Conservation (phyloP, 2,797 vertebrate species). For the Chloroceryle inda region DNA sequence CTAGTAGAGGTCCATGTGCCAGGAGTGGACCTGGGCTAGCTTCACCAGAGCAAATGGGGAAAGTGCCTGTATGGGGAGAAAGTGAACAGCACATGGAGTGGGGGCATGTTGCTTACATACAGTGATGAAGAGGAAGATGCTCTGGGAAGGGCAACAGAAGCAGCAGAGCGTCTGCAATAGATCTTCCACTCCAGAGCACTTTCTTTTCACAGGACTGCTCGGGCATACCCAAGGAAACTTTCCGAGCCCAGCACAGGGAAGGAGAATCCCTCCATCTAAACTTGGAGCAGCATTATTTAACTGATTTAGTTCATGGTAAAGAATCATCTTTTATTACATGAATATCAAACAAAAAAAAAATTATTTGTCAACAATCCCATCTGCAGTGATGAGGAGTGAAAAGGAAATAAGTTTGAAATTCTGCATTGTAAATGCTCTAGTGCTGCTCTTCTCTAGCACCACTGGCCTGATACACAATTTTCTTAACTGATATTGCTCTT, state of each 20-base stretch:
- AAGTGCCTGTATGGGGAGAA: accelerated
- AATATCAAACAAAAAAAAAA: not conserved
- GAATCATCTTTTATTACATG: not conserved
- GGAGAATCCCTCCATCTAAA: not conserved
- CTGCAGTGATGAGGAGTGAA: not conserved
- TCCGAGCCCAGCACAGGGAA: not conserved
- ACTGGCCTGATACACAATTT: not conserved
- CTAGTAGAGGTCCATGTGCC: not conserved
- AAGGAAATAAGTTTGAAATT: not conserved
- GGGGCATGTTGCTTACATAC: not conserved
- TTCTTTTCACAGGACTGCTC: not conserved
- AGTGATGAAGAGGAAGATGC: not conserved
- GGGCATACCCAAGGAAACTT: not conserved
- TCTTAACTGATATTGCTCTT: not conserved
- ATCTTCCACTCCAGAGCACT: not conserved
- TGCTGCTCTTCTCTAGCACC: not conserved
- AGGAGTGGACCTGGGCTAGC: not conserved
- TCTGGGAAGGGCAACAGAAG: not conserved
- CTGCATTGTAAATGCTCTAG: not conserved
- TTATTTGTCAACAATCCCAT: not conserved
- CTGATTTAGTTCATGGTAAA: not conserved
- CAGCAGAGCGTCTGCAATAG: not conserved
- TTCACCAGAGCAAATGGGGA: not conserved
- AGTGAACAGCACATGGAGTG: not conserved
- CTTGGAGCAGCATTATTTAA: not conserved